These are phyloP conservation scores for Brachynemurus nebulosus DNA, from an alignment of 2,888 invertebrate species.

Conservation along the genomic window DNA sequence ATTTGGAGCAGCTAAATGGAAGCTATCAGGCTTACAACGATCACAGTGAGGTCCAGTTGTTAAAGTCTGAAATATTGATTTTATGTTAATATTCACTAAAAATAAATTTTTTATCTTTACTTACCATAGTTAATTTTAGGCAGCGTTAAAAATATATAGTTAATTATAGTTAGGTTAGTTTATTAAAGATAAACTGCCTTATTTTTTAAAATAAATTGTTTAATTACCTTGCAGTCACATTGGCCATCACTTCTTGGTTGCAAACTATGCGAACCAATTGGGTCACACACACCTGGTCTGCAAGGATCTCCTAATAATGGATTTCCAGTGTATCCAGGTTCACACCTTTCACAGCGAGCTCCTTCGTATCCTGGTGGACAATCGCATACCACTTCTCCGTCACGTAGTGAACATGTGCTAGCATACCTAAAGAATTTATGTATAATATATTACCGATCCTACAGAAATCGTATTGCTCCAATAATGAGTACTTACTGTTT, in stretches of 20 bases:
- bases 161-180: background rate
- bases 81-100: too few species aligned
- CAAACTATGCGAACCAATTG: slow-evolving; percentile 52
- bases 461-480: too few species aligned
- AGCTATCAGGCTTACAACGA: slow-evolving; percentile 71
- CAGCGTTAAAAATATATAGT: slow-evolving; percentile 15
- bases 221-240: slow-evolving; percentile 55
- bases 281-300: slow-evolving; percentile 50
- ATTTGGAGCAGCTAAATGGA: slow-evolving; percentile 64
- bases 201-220: background rate
- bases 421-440: too few species aligned
- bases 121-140: slow-evolving; percentile 34
- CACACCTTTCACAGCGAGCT: slow-evolving; percentile 63
- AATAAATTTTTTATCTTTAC: too few species aligned
- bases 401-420: slow-evolving; percentile 60
- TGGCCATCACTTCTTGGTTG: slow-evolving; percentile 32
- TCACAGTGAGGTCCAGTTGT: slow-evolving; percentile 74
- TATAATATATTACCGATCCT: too few species aligned
- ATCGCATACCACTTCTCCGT: slow-evolving; percentile 63
- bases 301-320: slow-evolving; percentile 68
- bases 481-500: slow-evolving; percentile 49
- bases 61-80: slow-evolving; percentile 43
- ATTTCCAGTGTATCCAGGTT: slow-evolving; percentile 67
- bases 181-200: background rate
- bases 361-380: slow-evolving; percentile 71